Evolutionary conservation across 2,113 vertebrate genomes (phyloP).

Genomic region (Gobio gobio): DNA sequence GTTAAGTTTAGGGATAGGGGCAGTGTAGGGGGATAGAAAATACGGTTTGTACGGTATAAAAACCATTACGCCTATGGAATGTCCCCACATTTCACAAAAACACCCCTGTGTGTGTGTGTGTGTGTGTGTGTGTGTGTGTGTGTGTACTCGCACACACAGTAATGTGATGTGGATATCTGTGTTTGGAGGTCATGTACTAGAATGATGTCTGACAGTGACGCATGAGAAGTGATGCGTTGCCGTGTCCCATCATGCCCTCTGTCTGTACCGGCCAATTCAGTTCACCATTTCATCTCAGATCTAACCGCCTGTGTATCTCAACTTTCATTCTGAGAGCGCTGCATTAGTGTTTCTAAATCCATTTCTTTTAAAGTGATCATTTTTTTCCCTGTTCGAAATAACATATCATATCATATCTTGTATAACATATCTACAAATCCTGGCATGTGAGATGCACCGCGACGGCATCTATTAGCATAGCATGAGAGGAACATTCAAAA

Average conservation of each 20-base stretch:
- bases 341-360: neutral
- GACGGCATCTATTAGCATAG: slow-evolving; percentile 38
- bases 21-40: too few relatives aligned
- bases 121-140: too few relatives aligned
- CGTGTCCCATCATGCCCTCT: slow-evolving; percentile 55
- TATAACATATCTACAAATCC: too few relatives aligned
- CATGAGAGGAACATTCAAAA: slow-evolving; percentile 20
- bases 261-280: slow-evolving; percentile 3
- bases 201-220: slow-evolving; percentile 21
- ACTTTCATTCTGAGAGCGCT: neutral
- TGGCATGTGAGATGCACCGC: neutral
- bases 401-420: too few relatives aligned
- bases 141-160: neutral
- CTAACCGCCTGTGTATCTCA: neutral
- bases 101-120: too few relatives aligned
- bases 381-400: neutral
- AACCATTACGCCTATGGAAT: too few relatives aligned
- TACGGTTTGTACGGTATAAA: too few relatives aligned
- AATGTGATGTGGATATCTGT: slow-evolving; percentile 13
- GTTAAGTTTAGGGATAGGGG: too few relatives aligned
- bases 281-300: slow-evolving; percentile 9
- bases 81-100: too few relatives aligned
- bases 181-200: neutral
- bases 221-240: slow-evolving; percentile 50
- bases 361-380: neutral